Evolutionary conservation across 2,113 vertebrate species (phyloP).

Genomic region (Chionodraco myersi): DNA sequence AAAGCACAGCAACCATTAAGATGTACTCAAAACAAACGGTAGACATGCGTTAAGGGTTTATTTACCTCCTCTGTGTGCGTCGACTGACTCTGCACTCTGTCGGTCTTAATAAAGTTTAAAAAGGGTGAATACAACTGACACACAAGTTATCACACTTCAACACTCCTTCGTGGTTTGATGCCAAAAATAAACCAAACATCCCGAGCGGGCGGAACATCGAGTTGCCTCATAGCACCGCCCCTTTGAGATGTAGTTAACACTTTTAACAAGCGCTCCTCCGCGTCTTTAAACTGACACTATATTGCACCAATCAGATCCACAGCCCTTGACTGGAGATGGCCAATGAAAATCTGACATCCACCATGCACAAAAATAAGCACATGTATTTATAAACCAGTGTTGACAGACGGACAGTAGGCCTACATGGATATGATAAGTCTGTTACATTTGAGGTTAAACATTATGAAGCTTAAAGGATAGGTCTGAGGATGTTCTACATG

Average conservation of each 20-base stretch:
- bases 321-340: background rate
- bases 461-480: background rate
- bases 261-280: background rate
- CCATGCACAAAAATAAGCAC: conserved; percentile 4
- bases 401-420: background rate
- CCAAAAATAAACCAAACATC: background rate
- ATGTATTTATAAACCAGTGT: conserved; percentile 67
- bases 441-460: background rate
- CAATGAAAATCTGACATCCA: conserved; percentile 46
- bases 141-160: background rate
- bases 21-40: background rate
- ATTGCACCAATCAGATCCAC: conserved; percentile 34
- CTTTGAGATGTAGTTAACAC: rapidly evolving
- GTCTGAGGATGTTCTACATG: background rate
- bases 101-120: background rate
- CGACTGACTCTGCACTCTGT: too few species aligned
- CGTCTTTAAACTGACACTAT: background rate
- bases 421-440: background rate
- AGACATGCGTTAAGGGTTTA: background rate
- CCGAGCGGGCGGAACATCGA: background rate
- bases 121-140: background rate
- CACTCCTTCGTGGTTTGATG: background rate
- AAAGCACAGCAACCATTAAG: background rate
- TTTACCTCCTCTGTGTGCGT: conserved; percentile 36
- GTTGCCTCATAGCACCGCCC: conserved; percentile 1